Evolutionary conservation across 2,888 invertebrate genomes (phyloP).

Genomic region (Galerucella pusilla): DNA sequence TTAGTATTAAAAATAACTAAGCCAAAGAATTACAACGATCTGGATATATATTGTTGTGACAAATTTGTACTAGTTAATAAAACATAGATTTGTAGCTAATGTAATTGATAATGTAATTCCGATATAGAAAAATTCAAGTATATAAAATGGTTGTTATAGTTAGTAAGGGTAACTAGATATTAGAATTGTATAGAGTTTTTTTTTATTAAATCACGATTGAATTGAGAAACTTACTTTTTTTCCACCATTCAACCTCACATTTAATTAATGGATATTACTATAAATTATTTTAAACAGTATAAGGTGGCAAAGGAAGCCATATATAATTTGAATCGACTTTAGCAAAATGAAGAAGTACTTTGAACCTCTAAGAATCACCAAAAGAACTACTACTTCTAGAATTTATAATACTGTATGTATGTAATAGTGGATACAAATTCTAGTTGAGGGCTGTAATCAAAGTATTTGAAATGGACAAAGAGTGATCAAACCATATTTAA

Average conservation of each 20-base stretch:
- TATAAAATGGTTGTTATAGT: constrained; percentile 28
- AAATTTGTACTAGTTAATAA: constrained; percentile 44
- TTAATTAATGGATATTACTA: background rate
- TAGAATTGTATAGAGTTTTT: constrained; percentile 13
- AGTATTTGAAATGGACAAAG: too few species aligned
- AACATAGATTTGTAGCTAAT: constrained; percentile 47
- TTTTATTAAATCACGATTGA: constrained; percentile 14
- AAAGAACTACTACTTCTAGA: too few species aligned
- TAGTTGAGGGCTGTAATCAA: too few species aligned
- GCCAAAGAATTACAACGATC: constrained; percentile 51
- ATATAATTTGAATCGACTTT: too few species aligned
- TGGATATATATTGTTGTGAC: constrained; percentile 42
- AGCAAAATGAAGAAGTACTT: too few species aligned
- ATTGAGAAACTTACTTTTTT: background rate
- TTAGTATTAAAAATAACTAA: constrained; percentile 45
- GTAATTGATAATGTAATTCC: constrained; percentile 27
- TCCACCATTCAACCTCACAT: background rate
- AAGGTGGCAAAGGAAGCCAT: too few species aligned
- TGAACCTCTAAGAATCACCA: too few species aligned
- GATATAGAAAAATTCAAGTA: constrained; percentile 23
- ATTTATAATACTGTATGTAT: too few species aligned
- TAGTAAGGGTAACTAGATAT: constrained; percentile 12
- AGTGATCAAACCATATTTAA: too few species aligned
- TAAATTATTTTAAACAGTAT: too few species aligned
- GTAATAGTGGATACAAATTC: too few species aligned